These are phyloP conservation scores for Epinephelus fuscoguttatus DNA, from an alignment of 2,113 vertebrate genomes.

Conservation along the genomic window DNA sequence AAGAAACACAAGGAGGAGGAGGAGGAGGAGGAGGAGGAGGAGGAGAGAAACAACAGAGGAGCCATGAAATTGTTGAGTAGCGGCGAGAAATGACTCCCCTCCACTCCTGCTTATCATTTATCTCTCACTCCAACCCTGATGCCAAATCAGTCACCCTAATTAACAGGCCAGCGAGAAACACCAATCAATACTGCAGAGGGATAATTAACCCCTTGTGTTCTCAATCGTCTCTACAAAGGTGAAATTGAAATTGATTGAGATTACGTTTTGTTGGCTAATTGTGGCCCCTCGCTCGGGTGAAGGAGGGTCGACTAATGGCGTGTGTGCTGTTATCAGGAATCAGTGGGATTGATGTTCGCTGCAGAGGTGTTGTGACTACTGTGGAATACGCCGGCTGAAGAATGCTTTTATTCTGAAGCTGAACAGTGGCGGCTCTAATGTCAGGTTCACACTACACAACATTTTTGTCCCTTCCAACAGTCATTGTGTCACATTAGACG, in stretches of 20 bases:
- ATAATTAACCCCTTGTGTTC: slow-evolving; percentile 74
- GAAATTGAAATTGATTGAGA: slow-evolving; percentile 75
- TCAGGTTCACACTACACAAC: too few relatives aligned
- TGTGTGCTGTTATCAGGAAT: slow-evolving; percentile 23
- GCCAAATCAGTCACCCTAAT: slow-evolving; percentile 76
- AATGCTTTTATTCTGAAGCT: slow-evolving; percentile 14
- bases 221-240: slow-evolving; percentile 45
- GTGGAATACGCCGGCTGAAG: background rate
- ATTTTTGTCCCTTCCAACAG: too few relatives aligned
- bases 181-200: slow-evolving; percentile 62
- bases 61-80: slow-evolving; percentile 17
- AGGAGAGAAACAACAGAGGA: background rate
- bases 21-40: background rate
- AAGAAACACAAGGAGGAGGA: background rate
- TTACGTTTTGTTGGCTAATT: slow-evolving; percentile 69
- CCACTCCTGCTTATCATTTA: slow-evolving; percentile 51
- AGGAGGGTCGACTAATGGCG: slow-evolving; percentile 29
- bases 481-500: too few relatives aligned
- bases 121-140: slow-evolving; percentile 49
- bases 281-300: slow-evolving; percentile 39
- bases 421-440: too few relatives aligned
- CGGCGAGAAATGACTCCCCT: slow-evolving; percentile 13
- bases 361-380: background rate
- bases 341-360: background rate
- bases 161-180: slow-evolving; percentile 59